Base-by-base conservation (phyloP, 2,797 vertebrate genomes). In the Calcarius lapponicus region DNA sequence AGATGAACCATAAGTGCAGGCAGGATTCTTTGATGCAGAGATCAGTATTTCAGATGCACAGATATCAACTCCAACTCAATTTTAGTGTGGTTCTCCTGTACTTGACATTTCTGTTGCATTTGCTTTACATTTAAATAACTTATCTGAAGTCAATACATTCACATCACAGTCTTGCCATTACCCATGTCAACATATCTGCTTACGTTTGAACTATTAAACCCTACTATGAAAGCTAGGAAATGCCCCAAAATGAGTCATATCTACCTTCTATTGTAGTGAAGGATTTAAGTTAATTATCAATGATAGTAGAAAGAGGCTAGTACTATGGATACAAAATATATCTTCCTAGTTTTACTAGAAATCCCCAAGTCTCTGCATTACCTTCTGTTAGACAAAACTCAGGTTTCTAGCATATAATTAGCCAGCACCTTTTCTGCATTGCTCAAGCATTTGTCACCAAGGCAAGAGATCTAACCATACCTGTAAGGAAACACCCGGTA, bases 401-500 rank as follows among this genome's bases (percentile, higher is more conserved):
- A 43, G 32, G 22, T 70, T 64, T 28, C 13, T 10, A 43, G 17
- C 6, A 17, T 12, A 19, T 62, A 43, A 28, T 13, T 53, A 67
- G 13, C 26, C 38, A 69, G 54, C 10, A 72, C 21, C 21, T 72
- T 36, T 38, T 40, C 72, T 80, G 31, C 13, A 6, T 34, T 70
- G 32, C 17, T 53, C 4, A 22, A 43, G 1, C 17, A 32, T 47
- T 83, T 78, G 18, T 70, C 67, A 45, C 60, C 10, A 43, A 74
- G 43, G 9, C 29, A 81, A 36, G 38, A n/a, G n/a, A n/a, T n/a
- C n/a, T n/a, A n/a, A 67, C 38, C 48, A 18, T 88, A 99, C 99
- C 99, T 99, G 98, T 99, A 99, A 2, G 99, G 98, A 89, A 99
- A 99, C 38, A 99, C 99, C 0, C 93, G 95, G 87, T 98, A 97